phyloP scores from a whole-genome alignment of 2,888 invertebrate genomes.

The Mycalesis mineus region DNA sequence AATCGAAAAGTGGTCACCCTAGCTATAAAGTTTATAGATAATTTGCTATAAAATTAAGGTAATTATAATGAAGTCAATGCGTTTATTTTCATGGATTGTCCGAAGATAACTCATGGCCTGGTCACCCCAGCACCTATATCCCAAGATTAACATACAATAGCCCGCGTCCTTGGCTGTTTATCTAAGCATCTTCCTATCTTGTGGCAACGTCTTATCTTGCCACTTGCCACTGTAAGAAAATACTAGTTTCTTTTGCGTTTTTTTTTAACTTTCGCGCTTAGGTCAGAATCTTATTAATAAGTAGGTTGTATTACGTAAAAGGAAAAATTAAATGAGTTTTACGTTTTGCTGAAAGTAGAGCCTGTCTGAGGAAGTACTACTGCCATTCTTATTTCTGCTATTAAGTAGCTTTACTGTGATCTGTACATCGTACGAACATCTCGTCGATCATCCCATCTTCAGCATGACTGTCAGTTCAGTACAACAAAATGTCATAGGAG shows the following conservation, averaged over 20 bases:
- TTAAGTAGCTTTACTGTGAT: too few relatives aligned
- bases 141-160: constrained; percentile 51
- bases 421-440: too few relatives aligned
- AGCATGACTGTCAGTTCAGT: too few relatives aligned
- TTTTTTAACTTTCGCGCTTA: neutral
- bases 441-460: too few relatives aligned
- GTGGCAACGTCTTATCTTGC: constrained; percentile 36
- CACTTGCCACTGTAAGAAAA: constrained; percentile 4
- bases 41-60: too few relatives aligned
- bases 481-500: too few relatives aligned
- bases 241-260: neutral
- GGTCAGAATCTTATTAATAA: too few relatives aligned
- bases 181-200: constrained; percentile 47
- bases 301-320: too few relatives aligned
- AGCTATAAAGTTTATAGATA: too few relatives aligned
- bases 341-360: neutral
- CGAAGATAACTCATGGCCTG: constrained; percentile 23
- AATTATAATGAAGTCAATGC: neutral
- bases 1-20: neutral
- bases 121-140: constrained; percentile 35
- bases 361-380: too few relatives aligned
- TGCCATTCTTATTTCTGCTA: too few relatives aligned
- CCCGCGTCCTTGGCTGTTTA: constrained; percentile 40
- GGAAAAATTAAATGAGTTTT: too few relatives aligned
- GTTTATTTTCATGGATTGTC: neutral